Percentiles rank a stretch among this genome's conserved stretches.
phyloP scores from a whole-genome alignment of 2,797 vertebrate genomes.

The Sciurus vulgaris region DNA sequence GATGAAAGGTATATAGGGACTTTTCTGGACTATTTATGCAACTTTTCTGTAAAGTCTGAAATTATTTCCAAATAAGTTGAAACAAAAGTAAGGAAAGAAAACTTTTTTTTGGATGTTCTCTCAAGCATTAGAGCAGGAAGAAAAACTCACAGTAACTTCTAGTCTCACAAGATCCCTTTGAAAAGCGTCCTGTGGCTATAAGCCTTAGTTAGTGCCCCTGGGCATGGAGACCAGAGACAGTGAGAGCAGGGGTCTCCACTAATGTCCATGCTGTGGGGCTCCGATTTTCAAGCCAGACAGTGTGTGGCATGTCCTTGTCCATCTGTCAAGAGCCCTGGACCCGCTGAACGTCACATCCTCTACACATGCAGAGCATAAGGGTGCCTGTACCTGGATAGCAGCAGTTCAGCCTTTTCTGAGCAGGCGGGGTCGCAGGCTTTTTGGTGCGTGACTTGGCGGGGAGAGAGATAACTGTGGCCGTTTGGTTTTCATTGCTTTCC shows the following conservation, averaged over 20 bases:
- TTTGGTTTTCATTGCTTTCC: constrained; percentile 91
- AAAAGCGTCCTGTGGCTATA: rapidly evolving
- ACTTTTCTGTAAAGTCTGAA: background rate
- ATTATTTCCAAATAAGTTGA: background rate
- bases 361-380: rapidly evolving
- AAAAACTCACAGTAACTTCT: background rate
- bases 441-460: constrained; percentile 92
- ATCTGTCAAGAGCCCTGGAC: background rate
- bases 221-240: rapidly evolving
- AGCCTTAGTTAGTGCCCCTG: background rate
- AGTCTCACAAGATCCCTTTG: background rate
- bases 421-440: constrained; percentile 89
- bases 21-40: background rate
- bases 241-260: rapidly evolving
- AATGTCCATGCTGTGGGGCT: rapidly evolving
- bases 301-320: rapidly evolving
- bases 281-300: background rate
- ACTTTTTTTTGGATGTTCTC: background rate
- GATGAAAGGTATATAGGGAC: background rate
- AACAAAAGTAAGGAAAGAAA: background rate
- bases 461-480: constrained; percentile 84
- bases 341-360: rapidly evolving
- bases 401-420: constrained; percentile 95
- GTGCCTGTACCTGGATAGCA: constrained; percentile 93
- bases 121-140: background rate